Base-by-base conservation (phyloP, 1,140 invertebrate genomes). In the Temnothorax curvispinosus region DNA sequence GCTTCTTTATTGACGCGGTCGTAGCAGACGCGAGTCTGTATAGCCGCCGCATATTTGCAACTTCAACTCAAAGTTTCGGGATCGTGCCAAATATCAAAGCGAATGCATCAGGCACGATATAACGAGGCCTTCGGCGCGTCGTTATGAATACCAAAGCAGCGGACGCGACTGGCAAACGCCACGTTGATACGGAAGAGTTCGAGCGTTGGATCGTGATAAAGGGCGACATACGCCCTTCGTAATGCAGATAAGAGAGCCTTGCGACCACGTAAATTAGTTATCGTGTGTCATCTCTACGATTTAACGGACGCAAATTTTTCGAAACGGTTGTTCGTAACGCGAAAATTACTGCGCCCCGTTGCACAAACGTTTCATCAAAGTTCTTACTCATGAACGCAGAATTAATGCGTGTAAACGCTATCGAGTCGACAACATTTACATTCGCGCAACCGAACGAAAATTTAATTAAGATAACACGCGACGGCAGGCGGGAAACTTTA, bases 71-170 rank as follows among this genome's bases (percentile, higher is more conserved):
- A 78, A 85, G 82, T 85, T 85, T 65, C 44, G 74, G 4, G 72
- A 8, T 77, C 21, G 35, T 54, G 60, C 35, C 82, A 75, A 84
- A 84, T 75, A 84, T 84, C 41, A 84, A 84, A 84, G 44, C 15
- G 8, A 84, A 50, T 60, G 69, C 69, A 50, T 75, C 54, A 74
- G 35, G 15, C n/a, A 21, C 3, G 27, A 65, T 35, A 47, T 78
- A 85, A 85, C 82, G 47, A 85, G 32, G n/a, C 21, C 44, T 77
- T 77, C 44, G 54, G 27, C 62, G 11, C 2, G 64, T 86, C 60
- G 85, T 86, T 86, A 86, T 86, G 85, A 86, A 86, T 86, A 78
- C 13, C 50, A 86, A 86, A 86, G 50, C 52, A 60, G 41, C 27
- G 32, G 27, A 85, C 4, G 58, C 41, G 54, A 50, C 15, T 44